Evolutionary conservation across 2,888 invertebrate genomes (phyloP).

Genomic region (Diaprepes abbreviatus): DNA sequence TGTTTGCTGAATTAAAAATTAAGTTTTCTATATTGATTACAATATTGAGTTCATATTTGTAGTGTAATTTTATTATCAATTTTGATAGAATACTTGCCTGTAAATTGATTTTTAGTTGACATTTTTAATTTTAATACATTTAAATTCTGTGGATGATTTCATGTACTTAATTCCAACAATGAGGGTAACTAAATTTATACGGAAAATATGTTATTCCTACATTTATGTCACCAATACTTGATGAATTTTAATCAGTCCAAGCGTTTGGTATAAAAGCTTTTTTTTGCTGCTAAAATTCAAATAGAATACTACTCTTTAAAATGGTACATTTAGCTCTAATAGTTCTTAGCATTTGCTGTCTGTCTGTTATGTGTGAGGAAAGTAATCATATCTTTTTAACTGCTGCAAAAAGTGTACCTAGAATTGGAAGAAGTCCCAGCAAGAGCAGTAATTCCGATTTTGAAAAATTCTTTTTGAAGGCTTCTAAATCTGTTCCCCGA

Average conservation of each 20-base stretch:
- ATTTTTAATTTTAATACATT: no score
- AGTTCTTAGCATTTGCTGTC: not conserved
- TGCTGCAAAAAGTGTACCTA: conserved; percentile 65
- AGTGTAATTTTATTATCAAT: no score
- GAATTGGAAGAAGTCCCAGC: conserved; percentile 60
- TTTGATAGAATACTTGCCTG: no score
- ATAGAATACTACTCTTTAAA: not conserved
- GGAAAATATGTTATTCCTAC: not conserved
- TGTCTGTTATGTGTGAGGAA: conserved; percentile 29
- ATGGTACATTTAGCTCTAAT: not conserved
- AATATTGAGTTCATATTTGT: no score
- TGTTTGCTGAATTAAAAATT: no score
- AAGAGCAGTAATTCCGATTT: conserved; percentile 63
- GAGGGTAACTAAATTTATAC: conserved; percentile 1
- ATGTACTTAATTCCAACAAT: not conserved
- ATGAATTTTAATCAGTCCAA: not conserved
- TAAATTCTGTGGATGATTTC: not conserved
- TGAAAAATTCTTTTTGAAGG: conserved; percentile 69
- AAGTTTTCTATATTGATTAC: no score
- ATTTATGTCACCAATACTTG: not conserved
- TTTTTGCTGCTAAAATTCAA: not conserved
- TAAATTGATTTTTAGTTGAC: no score
- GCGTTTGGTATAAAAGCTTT: not conserved
- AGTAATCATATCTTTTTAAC: conserved; percentile 58
- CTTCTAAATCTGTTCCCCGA: conserved; percentile 68